Conservation (phyloP, 92 coral and sea anemone genomes). For the Zoanthus sociatus region DNA sequence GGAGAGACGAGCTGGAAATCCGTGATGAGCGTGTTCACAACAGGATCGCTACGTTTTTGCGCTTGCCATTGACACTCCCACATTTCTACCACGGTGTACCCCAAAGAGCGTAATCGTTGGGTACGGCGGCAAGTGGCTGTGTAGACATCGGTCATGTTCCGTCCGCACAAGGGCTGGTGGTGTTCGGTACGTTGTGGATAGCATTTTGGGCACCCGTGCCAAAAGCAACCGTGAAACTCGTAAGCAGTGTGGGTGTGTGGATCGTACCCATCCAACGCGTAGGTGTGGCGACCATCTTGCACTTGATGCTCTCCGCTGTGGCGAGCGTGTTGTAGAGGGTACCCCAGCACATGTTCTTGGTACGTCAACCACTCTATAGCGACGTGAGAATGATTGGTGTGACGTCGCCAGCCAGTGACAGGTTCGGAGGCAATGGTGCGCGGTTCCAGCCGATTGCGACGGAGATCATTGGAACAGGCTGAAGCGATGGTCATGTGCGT, state of each 20-base stretch:
- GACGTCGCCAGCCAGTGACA: not conserved
- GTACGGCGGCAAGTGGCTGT: too few species aligned
- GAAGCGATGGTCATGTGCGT: slow-evolving; percentile 33
- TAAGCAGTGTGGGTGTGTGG: not conserved
- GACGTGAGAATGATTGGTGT: not conserved
- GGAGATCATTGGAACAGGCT: not conserved
- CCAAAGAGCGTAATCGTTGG: too few species aligned
- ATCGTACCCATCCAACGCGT: not conserved
- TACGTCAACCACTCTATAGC: not conserved
- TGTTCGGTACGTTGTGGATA: not conserved
- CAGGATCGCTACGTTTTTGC: not conserved
- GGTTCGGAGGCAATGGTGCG: not conserved
- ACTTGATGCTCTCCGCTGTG: not conserved
- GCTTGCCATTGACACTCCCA: not conserved
- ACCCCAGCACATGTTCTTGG: not conserved
- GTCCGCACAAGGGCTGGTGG: not conserved
- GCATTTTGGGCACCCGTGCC: not conserved
- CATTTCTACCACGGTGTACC: not conserved
- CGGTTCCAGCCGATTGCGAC: not conserved
- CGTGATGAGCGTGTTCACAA: not conserved
- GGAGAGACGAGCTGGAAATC: not conserved
- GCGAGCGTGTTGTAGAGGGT: slow-evolving; percentile 2
- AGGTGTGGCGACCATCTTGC: too few species aligned
- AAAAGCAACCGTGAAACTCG: not conserved
- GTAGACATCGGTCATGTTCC: not conserved